phyloP scores from a whole-genome alignment of 2,797 vertebrate genomes.

The Anguilla anguilla region DNA sequence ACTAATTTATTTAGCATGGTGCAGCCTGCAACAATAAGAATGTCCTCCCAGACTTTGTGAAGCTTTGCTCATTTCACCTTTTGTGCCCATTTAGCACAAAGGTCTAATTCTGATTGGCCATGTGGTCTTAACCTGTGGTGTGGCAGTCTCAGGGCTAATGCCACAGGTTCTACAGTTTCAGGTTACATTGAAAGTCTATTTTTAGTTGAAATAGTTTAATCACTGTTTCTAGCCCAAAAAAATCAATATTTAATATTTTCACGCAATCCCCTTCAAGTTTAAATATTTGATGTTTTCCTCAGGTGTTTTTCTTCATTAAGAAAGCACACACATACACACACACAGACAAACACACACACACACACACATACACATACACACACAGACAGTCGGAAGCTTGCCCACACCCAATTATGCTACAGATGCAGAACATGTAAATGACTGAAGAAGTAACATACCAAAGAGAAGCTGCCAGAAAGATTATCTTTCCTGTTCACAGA shows the following conservation, averaged over 20 bases:
- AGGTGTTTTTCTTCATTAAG: not conserved
- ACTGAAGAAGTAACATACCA: too few species aligned
- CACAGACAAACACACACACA: not conserved
- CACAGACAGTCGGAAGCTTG: not conserved
- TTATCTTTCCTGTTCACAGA: not conserved
- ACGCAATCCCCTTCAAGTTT: conserved; percentile 49
- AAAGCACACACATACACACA: not conserved
- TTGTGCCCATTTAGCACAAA: conserved; percentile 33
- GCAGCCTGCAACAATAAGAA: conserved; percentile 23
- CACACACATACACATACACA: not conserved
- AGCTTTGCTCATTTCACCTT: conserved; percentile 24
- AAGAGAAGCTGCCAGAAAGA: too few species aligned
- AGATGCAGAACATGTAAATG: too few species aligned
- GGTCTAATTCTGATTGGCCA: conserved; percentile 33
- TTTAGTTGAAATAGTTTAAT: conserved; percentile 47
- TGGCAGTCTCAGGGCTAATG: not conserved
- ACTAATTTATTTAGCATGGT: conserved; percentile 43
- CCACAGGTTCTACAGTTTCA: conserved; percentile 7
- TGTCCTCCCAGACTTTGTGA: conserved; percentile 37
- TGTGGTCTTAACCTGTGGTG: conserved; percentile 24
- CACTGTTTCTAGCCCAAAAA: conserved; percentile 40
- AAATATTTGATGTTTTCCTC: conserved; percentile 35
- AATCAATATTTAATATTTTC: conserved; percentile 66
- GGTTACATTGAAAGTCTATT: not conserved
- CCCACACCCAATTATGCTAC: too few species aligned